Percentiles rank a stretch among this genome's conserved stretches.
Evolutionary conservation across 2,797 vertebrate genomes (phyloP).

Genomic region (Echeneis naucrates): DNA sequence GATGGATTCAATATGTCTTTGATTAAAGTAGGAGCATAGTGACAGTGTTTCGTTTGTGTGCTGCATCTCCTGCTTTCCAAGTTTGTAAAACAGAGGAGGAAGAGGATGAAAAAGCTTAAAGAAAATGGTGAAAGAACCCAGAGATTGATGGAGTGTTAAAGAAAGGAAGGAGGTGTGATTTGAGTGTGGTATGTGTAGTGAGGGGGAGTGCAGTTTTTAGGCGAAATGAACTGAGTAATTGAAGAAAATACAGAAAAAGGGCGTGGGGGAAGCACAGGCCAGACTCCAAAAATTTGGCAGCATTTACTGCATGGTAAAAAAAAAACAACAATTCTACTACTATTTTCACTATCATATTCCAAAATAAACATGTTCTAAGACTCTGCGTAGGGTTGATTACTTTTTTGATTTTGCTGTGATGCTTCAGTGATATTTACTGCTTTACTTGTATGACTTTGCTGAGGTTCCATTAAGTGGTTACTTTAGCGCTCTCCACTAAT

Average conservation of each 20-base stretch:
- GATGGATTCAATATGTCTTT: constrained; percentile 83
- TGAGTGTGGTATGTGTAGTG: constrained; percentile 75
- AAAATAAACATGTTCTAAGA: constrained; percentile 65
- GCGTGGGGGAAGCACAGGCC: constrained; percentile 67
- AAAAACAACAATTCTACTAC: constrained; percentile 63
- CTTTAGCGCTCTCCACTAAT: constrained; percentile 75
- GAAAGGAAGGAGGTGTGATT: constrained; percentile 79
- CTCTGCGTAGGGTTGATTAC: constrained; percentile 15
- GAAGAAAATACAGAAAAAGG: constrained; percentile 81
- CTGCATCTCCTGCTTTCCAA: constrained; percentile 78
- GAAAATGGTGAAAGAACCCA: constrained; percentile 60
- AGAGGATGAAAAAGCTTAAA: constrained; percentile 70
- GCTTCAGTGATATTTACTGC: constrained; percentile 58
- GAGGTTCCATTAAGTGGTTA: constrained; percentile 72
- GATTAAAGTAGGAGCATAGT: constrained; percentile 80
- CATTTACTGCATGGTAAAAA: constrained; percentile 68
- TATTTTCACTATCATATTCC: constrained; percentile 66
- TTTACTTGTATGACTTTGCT: constrained; percentile 72
- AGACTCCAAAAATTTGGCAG: constrained; percentile 67
- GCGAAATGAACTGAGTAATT: constrained; percentile 80
- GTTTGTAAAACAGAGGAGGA: constrained; percentile 75
- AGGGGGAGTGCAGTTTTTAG: constrained; percentile 73
- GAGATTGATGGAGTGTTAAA: constrained; percentile 76
- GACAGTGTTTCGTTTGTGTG: constrained; percentile 76
- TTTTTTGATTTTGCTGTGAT: constrained; percentile 28